Conservation (phyloP, 2,797 vertebrate genomes). For the Echeneis naucrates region DNA sequence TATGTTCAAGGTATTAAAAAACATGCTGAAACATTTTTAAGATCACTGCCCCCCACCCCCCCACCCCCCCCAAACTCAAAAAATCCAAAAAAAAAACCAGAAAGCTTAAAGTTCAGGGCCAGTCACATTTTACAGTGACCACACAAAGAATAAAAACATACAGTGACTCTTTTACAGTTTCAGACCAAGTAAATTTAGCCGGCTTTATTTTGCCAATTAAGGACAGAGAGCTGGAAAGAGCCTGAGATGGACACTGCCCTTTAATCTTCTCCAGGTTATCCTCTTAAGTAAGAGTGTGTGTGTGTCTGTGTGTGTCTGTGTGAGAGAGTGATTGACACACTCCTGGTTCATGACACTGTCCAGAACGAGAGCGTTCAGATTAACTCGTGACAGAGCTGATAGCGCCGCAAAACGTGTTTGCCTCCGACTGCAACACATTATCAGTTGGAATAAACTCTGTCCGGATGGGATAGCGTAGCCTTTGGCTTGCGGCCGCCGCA, state of each 20-base stretch:
- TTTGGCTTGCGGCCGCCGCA: conserved; percentile 5
- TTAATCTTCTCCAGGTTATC: conserved; percentile 90
- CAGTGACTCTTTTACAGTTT: not conserved
- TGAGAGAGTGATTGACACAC: conserved; percentile 60
- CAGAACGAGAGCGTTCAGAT: conserved; percentile 31
- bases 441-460: conserved; percentile 7
- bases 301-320: conserved; percentile 39
- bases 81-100: too few relatives aligned
- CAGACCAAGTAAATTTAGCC: conserved; percentile 67
- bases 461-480: conserved; percentile 7
- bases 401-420: conserved; percentile 1
- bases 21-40: too few relatives aligned
- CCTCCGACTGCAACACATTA: not conserved
- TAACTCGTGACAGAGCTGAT: conserved; percentile 53
- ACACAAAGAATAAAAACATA: not conserved
- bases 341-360: conserved; percentile 51
- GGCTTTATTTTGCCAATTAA: conserved; percentile 72
- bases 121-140: not conserved
- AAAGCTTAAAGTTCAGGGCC: not conserved
- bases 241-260: conserved; percentile 56
- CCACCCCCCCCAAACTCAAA: too few relatives aligned
- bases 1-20: too few relatives aligned
- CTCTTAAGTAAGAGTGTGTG: conserved; percentile 84
- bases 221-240: conserved; percentile 65
- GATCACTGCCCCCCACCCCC: too few relatives aligned